Percentiles rank a stretch among this genome's conserved stretches.
Conservation (phyloP, 2,113 vertebrate species). For the Ciconia stormi region DNA sequence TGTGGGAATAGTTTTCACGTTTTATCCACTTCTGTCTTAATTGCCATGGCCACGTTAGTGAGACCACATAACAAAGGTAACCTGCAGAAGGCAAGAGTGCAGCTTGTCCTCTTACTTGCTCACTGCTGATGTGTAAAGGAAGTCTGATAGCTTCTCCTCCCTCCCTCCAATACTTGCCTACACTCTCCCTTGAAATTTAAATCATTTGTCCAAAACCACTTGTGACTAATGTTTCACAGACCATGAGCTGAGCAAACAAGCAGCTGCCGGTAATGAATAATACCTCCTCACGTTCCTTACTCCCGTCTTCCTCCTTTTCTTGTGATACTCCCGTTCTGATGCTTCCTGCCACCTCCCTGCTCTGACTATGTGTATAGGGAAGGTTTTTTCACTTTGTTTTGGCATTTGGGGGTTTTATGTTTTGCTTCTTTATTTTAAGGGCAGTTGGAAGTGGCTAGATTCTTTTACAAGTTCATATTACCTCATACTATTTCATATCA, state of each 20-base stretch:
- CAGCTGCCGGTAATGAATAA: neutral
- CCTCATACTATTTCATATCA: neutral
- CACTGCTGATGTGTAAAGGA: neutral
- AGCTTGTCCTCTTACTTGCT: neutral
- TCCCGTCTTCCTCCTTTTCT: neutral
- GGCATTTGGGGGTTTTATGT: neutral
- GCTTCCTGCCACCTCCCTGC: neutral
- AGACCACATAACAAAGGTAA: neutral
- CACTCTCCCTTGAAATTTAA: neutral
- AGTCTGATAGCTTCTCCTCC: neutral
- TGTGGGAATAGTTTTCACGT: neutral
- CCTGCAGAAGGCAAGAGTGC: neutral
- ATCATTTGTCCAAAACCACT: neutral
- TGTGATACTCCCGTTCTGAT: neutral
- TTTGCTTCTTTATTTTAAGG: neutral
- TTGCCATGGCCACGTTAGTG: accelerated
- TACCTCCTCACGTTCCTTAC: neutral
- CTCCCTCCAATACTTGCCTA: neutral
- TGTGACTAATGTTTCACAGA: neutral
- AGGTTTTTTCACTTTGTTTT: neutral
- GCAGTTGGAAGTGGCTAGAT: neutral
- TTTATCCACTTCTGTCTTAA: neutral
- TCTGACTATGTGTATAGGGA: neutral
- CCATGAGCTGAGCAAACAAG: neutral
- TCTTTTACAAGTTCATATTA: neutral